phyloP scores from a whole-genome alignment of 1,140 invertebrate species.

The Drosophila subpulchrella region DNA sequence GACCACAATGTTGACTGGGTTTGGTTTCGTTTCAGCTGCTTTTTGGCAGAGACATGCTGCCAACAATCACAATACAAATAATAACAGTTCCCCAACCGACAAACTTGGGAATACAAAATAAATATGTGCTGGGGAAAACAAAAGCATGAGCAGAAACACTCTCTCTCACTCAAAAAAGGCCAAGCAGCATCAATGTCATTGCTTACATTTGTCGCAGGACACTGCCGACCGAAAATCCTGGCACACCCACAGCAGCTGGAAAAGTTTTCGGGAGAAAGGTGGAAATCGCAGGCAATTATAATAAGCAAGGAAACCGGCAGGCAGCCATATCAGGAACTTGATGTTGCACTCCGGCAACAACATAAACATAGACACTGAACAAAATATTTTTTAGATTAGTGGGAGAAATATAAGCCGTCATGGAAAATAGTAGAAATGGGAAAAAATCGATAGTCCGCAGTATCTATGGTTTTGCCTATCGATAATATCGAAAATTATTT shows the following conservation, averaged over 20 bases:
- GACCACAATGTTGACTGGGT: constrained; percentile 48
- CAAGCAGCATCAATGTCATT: constrained; percentile 68
- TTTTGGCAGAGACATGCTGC: constrained; percentile 33
- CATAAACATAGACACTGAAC: constrained; percentile 15
- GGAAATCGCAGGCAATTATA: constrained; percentile 75
- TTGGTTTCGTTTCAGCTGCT: constrained; percentile 34
- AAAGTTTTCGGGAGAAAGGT: constrained; percentile 38
- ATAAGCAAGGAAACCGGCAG: constrained; percentile 60
- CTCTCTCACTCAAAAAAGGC: constrained; percentile 23
- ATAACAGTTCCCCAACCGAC: constrained; percentile 41
- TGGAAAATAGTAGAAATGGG: no score
- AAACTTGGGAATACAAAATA: constrained; percentile 53
- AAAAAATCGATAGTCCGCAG: no score
- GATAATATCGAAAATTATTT: no score
- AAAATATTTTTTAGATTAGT: neutral
- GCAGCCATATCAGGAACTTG: constrained; percentile 56
- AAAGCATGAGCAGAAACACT: constrained; percentile 18
- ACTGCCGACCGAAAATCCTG: constrained; percentile 44
- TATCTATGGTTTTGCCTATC: no score
- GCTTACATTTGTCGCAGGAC: constrained; percentile 64
- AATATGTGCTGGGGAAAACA: constrained; percentile 28
- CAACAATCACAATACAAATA: constrained; percentile 54
- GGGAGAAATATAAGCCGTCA: no score
- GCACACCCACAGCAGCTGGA: constrained; percentile 37
- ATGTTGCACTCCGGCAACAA: constrained; percentile 52